Base-by-base conservation (phyloP, 1,140 invertebrate species). In the Halesus radiatus region DNA sequence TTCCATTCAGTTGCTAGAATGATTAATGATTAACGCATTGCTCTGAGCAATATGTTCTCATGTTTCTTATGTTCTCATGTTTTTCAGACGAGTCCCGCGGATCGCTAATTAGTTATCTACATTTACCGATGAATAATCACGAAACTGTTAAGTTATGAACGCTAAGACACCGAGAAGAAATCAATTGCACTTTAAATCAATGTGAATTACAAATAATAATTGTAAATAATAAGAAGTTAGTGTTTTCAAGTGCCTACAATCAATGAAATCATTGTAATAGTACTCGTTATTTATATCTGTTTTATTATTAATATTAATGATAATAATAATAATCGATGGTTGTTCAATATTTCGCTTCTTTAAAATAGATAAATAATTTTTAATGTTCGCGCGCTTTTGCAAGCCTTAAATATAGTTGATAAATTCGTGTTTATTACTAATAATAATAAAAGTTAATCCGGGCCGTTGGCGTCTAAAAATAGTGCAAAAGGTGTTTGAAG, bases 231-330 rank as follows among this genome's bases (percentile, higher is more conserved):
- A 56, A 56, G 54, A 54, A 56, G n/a, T 56, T 16, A 18, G 72
- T 74, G 72, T 74, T 58, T 54, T 29, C 50, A 74, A 74, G 72
- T 74, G 72, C 72, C 72, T 74, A 74, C 50, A 74, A 52, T 45
- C n/a, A 70, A 70, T 64, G 10, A 70, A 70, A 70, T 64, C 66
- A 70, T 74, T 56, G 72, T 23, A 74, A 54, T 56, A 23, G 72
- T 74, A 58, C 52, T 74, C 22, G 52, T 26, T 56, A 74, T 53
- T 50, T 23, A 53, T 52, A 74, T 56, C 52, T 16, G 53, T 26
- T 74, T 58, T 58, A 58, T 74, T 26, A 37, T 74, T 74, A 52
- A 37, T 15, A 74, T 18, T 50, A 74, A 74, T 56, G 53, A 50
- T 68, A 32, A 29, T 45, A 45, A 29, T 45, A 45, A 45, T 45